These are phyloP conservation scores for Bellardia pandia DNA, from an alignment of 2,888 invertebrate genomes.

Conservation along the genomic window DNA sequence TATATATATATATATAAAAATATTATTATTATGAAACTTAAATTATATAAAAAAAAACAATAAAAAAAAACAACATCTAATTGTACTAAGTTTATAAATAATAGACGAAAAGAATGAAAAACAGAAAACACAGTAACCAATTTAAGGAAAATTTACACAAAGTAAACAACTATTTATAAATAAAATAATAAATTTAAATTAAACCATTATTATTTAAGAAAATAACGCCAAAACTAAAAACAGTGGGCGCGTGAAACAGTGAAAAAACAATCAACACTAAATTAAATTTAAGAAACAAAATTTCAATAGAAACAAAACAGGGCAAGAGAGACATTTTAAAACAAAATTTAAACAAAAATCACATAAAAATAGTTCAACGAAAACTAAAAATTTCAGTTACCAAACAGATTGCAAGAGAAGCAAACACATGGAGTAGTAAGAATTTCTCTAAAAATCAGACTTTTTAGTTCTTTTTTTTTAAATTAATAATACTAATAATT, in stretches of 20 bases:
- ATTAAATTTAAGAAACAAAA: slow-evolving; percentile 32
- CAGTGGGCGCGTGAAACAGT: slow-evolving; percentile 43
- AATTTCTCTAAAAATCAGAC: slow-evolving; percentile 14
- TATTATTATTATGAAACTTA: slow-evolving; percentile 73
- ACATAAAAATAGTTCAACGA: slow-evolving; percentile 54
- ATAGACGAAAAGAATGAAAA: slow-evolving; percentile 57
- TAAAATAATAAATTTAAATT: slow-evolving; percentile 28
- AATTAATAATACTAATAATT: slow-evolving; percentile 38
- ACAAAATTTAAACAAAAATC: slow-evolving; percentile 11
- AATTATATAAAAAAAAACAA: slow-evolving; percentile 51
- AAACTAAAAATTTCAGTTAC: slow-evolving; percentile 23
- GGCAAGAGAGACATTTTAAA: slow-evolving; percentile 38
- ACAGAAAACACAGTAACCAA: slow-evolving; percentile 38
- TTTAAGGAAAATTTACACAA: slow-evolving; percentile 67
- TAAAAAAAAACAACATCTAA: slow-evolving; percentile 62
- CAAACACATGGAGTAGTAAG: slow-evolving; percentile 47
- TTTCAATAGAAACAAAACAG: background rate
- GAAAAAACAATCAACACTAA: slow-evolving; percentile 71
- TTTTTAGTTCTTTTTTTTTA: slow-evolving; percentile 38
- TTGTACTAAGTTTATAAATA: slow-evolving; percentile 65
- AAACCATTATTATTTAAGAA: slow-evolving; percentile 54
- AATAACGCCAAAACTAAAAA: slow-evolving; percentile 31
- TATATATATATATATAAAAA: slow-evolving; percentile 37
- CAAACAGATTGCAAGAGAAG: slow-evolving; percentile 40
- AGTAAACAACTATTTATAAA: slow-evolving; percentile 67